phyloP scores from a whole-genome alignment of 2,113 vertebrate species.

The Seriola aureovittata region DNA sequence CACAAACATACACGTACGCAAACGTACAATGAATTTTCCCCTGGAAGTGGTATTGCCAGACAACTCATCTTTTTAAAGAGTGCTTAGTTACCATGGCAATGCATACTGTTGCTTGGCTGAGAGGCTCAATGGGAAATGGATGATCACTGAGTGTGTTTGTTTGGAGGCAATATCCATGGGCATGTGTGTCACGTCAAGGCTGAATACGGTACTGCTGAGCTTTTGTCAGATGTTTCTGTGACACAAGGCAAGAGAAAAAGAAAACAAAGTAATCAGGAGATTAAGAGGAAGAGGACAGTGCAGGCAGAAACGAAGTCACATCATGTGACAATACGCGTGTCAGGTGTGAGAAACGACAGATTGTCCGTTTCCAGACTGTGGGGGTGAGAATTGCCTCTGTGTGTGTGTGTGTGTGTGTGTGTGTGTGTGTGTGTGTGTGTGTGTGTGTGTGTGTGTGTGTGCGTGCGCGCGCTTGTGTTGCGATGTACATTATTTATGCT shows the following conservation, averaged over 20 bases:
- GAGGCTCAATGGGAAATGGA: slow-evolving; percentile 39
- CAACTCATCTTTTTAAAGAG: slow-evolving; percentile 62
- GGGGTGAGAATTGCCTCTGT: neutral
- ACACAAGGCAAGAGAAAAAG: neutral
- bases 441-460: neutral
- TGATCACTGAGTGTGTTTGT: slow-evolving; percentile 39
- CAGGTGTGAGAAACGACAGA: slow-evolving; percentile 31
- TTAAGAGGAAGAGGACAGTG: neutral
- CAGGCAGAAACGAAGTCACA: neutral
- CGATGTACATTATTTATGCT: neutral
- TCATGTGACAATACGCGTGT: neutral
- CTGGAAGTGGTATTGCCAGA: slow-evolving; percentile 37
- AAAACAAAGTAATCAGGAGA: neutral
- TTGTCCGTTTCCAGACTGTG: slow-evolving; percentile 8
- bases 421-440: neutral
- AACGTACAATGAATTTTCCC: slow-evolving; percentile 29
- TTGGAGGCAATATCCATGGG: slow-evolving; percentile 36
- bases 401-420: neutral
- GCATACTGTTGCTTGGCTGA: slow-evolving; percentile 1
- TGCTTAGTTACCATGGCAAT: slow-evolving; percentile 63
- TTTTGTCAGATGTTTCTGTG: slow-evolving; percentile 14
- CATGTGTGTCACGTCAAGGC: slow-evolving; percentile 1
- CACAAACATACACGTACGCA: slow-evolving; percentile 30
- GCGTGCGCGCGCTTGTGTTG: neutral
- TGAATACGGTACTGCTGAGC: neutral